Percentiles rank a stretch among this genome's conserved stretches.
Evolutionary conservation across 2,797 vertebrate species (phyloP).

Genomic region (Lindbergichthys nudifrons): DNA sequence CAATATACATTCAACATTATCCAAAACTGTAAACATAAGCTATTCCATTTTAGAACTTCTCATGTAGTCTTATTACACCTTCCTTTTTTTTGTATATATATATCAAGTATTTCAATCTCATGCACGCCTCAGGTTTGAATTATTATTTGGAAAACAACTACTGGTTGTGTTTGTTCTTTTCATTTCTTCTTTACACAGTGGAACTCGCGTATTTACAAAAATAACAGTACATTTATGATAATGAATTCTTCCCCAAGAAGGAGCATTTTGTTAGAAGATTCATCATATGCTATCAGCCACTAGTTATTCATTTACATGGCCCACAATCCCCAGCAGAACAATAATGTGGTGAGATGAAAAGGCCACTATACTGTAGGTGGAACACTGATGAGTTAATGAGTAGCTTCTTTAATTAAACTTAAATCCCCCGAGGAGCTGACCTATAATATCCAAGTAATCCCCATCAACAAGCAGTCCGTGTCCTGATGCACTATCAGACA

Average conservation of each 20-base stretch:
- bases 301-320: conserved; percentile 73
- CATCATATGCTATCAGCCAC: conserved; percentile 70
- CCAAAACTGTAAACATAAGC: background rate
- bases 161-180: conserved; percentile 29
- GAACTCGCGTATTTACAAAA: conserved; percentile 12
- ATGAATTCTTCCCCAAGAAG: conserved; percentile 29
- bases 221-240: conserved; percentile 22
- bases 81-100: conserved; percentile 18
- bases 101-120: background rate
- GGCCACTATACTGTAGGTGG: conserved; percentile 66
- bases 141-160: conserved; percentile 40
- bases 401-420: conserved; percentile 80
- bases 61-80: background rate
- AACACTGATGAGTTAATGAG: conserved; percentile 78
- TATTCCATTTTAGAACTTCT: background rate
- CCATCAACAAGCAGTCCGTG: conserved; percentile 52
- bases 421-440: conserved; percentile 69
- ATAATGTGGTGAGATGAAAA: conserved; percentile 70
- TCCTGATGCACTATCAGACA: conserved; percentile 21
- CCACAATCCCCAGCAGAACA: conserved; percentile 69
- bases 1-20: background rate
- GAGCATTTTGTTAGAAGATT: conserved; percentile 60
- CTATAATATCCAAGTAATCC: conserved; percentile 68
- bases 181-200: background rate
- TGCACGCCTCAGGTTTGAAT: conserved; percentile 18